Evolutionary conservation across 2,797 vertebrate species (phyloP).

Genomic region (Psittacula derbiana): DNA sequence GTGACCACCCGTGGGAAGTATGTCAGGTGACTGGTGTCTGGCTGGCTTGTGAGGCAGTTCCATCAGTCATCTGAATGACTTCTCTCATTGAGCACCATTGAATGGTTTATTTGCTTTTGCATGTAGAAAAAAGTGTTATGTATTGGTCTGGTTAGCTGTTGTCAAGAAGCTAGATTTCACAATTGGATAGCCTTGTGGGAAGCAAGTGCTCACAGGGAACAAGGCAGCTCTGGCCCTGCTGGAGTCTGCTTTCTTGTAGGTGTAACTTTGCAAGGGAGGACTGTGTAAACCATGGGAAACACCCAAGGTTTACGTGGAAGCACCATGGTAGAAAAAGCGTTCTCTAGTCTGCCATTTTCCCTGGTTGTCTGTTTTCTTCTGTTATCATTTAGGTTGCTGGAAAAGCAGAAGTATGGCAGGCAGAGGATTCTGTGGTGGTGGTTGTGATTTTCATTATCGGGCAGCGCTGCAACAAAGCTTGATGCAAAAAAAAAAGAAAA

Average conservation of each 20-base stretch:
- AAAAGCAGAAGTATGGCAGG: not conserved
- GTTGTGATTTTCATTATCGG: not conserved
- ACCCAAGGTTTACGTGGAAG: not conserved
- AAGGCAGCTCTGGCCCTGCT: not conserved
- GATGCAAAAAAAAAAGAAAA: not conserved
- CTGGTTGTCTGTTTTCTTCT: not conserved
- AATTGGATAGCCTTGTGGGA: not conserved
- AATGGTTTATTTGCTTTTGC: not conserved
- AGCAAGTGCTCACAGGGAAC: not conserved
- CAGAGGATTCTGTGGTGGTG: not conserved
- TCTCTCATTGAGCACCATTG: not conserved
- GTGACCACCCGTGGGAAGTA: not conserved
- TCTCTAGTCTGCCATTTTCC: not conserved
- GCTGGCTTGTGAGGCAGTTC: not conserved
- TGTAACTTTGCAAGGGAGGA: not conserved
- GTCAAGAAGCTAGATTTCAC: not conserved
- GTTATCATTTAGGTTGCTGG: not conserved
- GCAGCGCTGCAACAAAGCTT: not conserved
- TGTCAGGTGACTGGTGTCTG: not conserved
- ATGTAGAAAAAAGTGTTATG: not conserved
- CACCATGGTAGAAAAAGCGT: not conserved
- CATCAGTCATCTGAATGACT: not conserved
- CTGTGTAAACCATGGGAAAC: not conserved
- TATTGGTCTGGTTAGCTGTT: not conserved
- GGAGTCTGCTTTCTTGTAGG: not conserved